These are phyloP conservation scores for Trigoniulus corallinus DNA, from an alignment of 1,140 invertebrate genomes.

Conservation along the genomic window DNA sequence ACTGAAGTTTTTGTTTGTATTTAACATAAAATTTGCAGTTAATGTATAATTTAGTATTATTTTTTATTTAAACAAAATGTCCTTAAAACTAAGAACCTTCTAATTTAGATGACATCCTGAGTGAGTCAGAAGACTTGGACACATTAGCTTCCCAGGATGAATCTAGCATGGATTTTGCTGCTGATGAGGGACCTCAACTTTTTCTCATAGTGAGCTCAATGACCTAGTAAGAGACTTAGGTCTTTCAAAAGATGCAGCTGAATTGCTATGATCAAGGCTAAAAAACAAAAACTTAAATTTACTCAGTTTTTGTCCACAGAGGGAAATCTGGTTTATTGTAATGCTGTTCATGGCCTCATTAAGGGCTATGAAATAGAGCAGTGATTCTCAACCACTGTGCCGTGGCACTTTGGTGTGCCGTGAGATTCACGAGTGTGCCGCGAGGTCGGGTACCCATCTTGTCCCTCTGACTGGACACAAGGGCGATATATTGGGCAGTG, in stretches of 20 bases:
- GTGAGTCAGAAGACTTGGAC: too few relatives aligned
- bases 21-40: background rate
- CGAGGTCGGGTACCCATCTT: too few relatives aligned
- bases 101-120: too few relatives aligned
- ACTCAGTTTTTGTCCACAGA: constrained; percentile 11
- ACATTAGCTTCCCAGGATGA: constrained; percentile 4
- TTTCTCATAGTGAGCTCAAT: constrained; percentile 5
- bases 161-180: constrained; percentile 4
- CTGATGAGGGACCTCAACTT: constrained; percentile 5
- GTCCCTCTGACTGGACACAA: too few relatives aligned
- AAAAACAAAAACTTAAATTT: constrained; percentile 5
- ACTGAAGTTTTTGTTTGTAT: background rate
- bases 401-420: too few relatives aligned
- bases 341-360: constrained; percentile 10
- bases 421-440: too few relatives aligned
- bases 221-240: too few relatives aligned
- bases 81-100: background rate
- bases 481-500: too few relatives aligned
- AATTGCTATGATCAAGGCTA: too few relatives aligned
- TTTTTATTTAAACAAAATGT: background rate
- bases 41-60: background rate
- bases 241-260: too few relatives aligned
- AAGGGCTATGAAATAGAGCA: constrained; percentile 10
- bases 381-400: too few relatives aligned
- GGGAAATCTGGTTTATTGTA: constrained; percentile 9